These are phyloP conservation scores for Paramormyrops hopkinsi DNA, from an alignment of 2,797 vertebrate species.

Conservation along the genomic window DNA sequence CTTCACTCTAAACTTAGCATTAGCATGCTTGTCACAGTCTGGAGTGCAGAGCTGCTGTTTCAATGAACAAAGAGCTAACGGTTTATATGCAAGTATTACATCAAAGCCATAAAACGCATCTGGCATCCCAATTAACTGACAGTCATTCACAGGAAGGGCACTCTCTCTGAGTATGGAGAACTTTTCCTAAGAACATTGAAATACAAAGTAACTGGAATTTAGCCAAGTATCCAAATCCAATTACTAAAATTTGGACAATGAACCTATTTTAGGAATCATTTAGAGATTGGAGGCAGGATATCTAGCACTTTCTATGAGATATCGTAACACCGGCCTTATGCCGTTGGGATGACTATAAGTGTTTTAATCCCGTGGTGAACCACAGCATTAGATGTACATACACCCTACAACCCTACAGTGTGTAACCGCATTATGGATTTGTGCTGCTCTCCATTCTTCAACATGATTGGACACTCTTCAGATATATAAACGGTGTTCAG, in stretches of 20 bases:
- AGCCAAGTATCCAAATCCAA: background rate
- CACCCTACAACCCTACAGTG: background rate
- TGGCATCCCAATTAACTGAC: background rate
- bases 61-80: background rate
- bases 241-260: background rate
- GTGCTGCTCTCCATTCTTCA: background rate
- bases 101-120: background rate
- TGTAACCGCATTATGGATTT: background rate
- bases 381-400: background rate
- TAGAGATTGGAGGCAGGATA: background rate
- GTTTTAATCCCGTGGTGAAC: slow-evolving; percentile 9
- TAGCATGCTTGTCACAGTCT: background rate
- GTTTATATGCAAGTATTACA: background rate
- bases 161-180: background rate
- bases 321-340: background rate
- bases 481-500: background rate
- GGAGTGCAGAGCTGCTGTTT: background rate
- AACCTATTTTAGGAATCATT: background rate
- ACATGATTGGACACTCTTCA: background rate
- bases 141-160: background rate
- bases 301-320: background rate
- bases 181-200: background rate
- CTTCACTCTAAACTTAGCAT: background rate
- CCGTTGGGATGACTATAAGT: background rate
- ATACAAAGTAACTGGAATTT: background rate